Conservation (phyloP, 2,797 vertebrate species). For the Nannoperca australis region DNA sequence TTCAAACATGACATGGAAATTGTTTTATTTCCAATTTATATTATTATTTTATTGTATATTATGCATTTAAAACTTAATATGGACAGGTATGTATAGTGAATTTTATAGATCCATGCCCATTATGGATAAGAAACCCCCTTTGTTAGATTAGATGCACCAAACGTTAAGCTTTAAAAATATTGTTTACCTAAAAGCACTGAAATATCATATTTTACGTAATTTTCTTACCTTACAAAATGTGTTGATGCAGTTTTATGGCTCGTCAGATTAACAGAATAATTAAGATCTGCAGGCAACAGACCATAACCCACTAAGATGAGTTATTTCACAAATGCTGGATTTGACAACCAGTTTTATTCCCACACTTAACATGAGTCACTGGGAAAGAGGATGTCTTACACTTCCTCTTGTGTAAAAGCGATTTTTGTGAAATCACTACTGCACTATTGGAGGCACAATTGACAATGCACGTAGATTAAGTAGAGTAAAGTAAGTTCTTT, state of each 20-base stretch:
- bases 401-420: constrained; percentile 30
- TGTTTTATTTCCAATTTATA: not conserved
- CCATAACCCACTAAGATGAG: not conserved
- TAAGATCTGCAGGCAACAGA: not conserved
- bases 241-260: not conserved
- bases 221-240: constrained; percentile 34
- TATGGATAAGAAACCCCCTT: not conserved
- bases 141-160: not conserved
- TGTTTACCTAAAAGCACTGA: not conserved
- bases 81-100: not conserved
- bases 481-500: too few relatives aligned
- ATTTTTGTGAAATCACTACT: too few relatives aligned
- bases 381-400: fast-evolving
- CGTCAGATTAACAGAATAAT: not conserved
- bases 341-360: not conserved
- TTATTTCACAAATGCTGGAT: not conserved
- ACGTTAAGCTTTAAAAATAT: not conserved
- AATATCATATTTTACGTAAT: not conserved
- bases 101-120: not conserved
- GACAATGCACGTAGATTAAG: too few relatives aligned
- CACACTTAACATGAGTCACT: not conserved
- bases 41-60: not conserved
- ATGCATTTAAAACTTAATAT: not conserved
- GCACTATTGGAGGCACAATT: too few relatives aligned
- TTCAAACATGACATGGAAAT: not conserved